Conservation (phyloP, 2,113 vertebrate species). For the Rattus rattus region DNA sequence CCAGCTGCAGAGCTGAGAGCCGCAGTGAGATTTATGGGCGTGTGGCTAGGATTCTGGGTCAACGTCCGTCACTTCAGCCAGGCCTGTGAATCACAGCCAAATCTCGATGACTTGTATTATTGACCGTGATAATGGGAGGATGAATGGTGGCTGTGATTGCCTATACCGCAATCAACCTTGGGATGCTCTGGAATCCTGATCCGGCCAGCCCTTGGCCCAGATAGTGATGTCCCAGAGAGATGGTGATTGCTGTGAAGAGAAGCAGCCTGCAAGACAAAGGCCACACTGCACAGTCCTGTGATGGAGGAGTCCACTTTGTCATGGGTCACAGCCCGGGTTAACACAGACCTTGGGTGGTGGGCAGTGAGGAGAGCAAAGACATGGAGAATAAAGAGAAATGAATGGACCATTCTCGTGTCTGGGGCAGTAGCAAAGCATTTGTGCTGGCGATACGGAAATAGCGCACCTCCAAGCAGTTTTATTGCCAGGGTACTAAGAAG, state of each 20-base stretch:
- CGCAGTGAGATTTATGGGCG: not conserved
- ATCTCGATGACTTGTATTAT: constrained; percentile 6
- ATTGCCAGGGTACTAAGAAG: not conserved
- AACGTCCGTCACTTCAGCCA: constrained; percentile 16
- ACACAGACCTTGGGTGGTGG: not conserved
- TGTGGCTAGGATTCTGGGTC: constrained; percentile 34
- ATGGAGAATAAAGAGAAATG: not conserved
- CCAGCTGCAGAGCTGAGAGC: constrained; percentile 59
- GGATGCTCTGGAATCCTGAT: not conserved
- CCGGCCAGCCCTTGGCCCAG: not conserved
- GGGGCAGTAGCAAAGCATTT: not conserved
- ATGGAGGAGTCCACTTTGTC: not conserved
- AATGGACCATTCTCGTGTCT: not conserved
- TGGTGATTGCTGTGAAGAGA: not conserved
- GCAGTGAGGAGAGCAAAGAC: not conserved
- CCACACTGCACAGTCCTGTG: not conserved
- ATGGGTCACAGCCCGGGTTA: constrained; percentile 60
- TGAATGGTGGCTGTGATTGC: constrained; percentile 24
- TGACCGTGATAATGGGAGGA: not conserved
- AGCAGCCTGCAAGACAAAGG: constrained; percentile 25
- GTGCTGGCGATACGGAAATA: not conserved
- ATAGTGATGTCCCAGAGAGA: not conserved
- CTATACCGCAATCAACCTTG: not conserved
- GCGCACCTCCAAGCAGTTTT: not conserved
- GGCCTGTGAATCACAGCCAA: constrained; percentile 44